Conservation (phyloP, 1,140 invertebrate species). For the Trinorchestia longiramus region DNA sequence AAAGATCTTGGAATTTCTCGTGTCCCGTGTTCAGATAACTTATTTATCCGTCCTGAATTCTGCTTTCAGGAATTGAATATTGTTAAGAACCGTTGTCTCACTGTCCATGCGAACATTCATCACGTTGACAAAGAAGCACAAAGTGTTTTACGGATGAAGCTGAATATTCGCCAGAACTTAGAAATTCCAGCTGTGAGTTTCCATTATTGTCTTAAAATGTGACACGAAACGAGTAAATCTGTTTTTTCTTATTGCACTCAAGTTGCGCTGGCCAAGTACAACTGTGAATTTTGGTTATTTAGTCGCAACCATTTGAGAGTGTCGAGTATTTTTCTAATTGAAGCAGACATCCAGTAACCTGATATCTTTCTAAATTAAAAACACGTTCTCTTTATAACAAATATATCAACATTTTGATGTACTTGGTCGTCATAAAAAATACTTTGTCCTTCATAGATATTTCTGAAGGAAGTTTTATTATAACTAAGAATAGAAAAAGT, state of each 20-base stretch:
- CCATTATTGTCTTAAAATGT: neutral
- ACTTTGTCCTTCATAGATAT: too few relatives aligned
- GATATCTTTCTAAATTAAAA: too few relatives aligned
- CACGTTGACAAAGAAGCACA: neutral
- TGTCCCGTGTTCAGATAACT: neutral
- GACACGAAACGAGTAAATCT: neutral
- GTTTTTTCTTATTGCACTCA: neutral
- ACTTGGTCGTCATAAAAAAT: too few relatives aligned
- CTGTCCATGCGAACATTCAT: neutral
- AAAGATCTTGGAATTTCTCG: neutral
- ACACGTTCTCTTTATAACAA: too few relatives aligned
- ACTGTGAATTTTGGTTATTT: too few relatives aligned
- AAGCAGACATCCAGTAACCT: too few relatives aligned
- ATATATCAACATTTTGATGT: too few relatives aligned
- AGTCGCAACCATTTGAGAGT: too few relatives aligned
- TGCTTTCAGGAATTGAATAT: neutral
- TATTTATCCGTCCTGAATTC: neutral
- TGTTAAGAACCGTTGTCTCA: neutral
- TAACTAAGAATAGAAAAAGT: too few relatives aligned
- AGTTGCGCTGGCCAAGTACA: neutral
- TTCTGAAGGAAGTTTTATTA: too few relatives aligned
- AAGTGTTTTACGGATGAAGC: neutral
- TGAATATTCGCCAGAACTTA: neutral
- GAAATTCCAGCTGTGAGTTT: neutral
- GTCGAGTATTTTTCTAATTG: too few relatives aligned